These are phyloP conservation scores for Himalopsyche phryganea DNA, from an alignment of 1,140 invertebrate species.

Conservation along the genomic window DNA sequence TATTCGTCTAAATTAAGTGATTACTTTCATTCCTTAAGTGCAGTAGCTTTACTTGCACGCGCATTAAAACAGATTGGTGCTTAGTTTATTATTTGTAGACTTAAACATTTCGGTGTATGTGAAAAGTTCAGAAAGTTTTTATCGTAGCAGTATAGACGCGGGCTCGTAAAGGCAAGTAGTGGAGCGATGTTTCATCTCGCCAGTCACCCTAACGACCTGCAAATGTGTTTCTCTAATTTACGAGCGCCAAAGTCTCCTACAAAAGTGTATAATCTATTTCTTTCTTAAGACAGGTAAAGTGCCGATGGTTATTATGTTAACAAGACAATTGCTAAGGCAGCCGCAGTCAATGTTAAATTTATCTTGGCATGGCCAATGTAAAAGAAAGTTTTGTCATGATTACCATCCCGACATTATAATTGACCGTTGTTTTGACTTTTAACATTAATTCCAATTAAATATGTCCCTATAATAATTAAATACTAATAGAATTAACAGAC, in stretches of 20 bases:
- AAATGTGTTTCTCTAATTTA: conserved; percentile 25
- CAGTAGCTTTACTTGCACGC: too few species aligned
- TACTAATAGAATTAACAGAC: too few species aligned
- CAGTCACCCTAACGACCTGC: conserved; percentile 17
- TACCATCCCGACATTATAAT: too few species aligned
- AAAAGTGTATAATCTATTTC: conserved; percentile 9
- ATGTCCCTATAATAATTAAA: too few species aligned
- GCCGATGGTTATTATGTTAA: conserved; percentile 1
- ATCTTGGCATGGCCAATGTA: too few species aligned
- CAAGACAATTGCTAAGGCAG: conserved; percentile 4
- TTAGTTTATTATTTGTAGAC: conserved; percentile 17
- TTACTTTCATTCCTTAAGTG: too few species aligned
- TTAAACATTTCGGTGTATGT: conserved; percentile 2
- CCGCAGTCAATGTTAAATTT: too few species aligned
- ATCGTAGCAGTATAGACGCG: conserved; percentile 6
- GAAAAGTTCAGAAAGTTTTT: conserved; percentile 10
- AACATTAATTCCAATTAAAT: too few species aligned
- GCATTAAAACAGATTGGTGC: too few species aligned
- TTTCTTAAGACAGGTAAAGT: conserved; percentile 15
- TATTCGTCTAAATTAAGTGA: too few species aligned
- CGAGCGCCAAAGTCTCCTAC: conserved; percentile 10
- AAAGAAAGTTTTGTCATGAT: too few species aligned
- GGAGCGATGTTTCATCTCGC: conserved; percentile 22
- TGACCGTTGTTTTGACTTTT: too few species aligned
- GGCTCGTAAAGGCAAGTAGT: conserved; percentile 1